phyloP scores from a whole-genome alignment of 1,140 invertebrate genomes.

The Danaus plexippus region DNA sequence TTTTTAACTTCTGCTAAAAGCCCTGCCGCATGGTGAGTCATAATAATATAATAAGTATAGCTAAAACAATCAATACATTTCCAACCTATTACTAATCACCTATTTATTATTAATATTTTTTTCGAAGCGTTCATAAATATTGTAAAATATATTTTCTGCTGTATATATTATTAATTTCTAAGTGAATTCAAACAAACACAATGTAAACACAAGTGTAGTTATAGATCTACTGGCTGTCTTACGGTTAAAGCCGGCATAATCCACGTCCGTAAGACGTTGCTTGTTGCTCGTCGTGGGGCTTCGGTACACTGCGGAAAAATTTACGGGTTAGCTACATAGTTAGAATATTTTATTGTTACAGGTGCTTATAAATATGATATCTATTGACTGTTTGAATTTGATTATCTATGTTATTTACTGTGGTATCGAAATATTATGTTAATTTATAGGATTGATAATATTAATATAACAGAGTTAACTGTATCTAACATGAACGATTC shows the following conservation, averaged over 20 bases:
- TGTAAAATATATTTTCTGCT: not conserved
- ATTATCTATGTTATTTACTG: no score
- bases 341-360: no score
- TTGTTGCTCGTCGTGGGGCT: constrained; percentile 52
- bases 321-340: constrained; percentile 7
- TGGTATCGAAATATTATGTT: constrained; percentile 6
- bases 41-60: no score
- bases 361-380: no score
- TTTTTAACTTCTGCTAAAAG: constrained; percentile 28
- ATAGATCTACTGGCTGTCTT: constrained; percentile 27
- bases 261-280: constrained; percentile 46
- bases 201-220: constrained; percentile 14
- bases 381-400: no score
- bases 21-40: not conserved
- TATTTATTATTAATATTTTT: no score
- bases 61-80: no score
- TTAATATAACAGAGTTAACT: no score
- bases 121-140: not conserved
- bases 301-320: constrained; percentile 24
- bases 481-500: no score
- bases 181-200: constrained; percentile 4
- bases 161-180: no score
- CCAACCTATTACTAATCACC: no score
- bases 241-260: constrained; percentile 49
- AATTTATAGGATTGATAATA: constrained; percentile 4